A percentile compares a stretch with the other conserved stretches of the same genome.
Conservation (phyloP, 2,797 vertebrate species). For the Periparus ater region DNA sequence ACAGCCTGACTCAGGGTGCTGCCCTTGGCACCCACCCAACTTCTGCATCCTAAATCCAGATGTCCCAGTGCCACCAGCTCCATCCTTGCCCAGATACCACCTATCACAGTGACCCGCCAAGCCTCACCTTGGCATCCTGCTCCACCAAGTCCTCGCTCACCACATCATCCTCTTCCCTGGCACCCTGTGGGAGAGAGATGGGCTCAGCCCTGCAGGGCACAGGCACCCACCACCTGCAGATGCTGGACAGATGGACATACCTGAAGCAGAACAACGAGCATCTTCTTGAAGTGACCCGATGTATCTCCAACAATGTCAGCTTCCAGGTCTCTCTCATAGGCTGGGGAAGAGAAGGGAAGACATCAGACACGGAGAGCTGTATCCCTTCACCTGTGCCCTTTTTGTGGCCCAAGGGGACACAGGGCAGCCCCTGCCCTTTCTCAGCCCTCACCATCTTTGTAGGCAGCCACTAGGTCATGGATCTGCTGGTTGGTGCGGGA, state of each 20-base stretch:
- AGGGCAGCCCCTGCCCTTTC: neutral
- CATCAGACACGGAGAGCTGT: neutral
- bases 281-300: conserved; percentile 97
- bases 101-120: neutral
- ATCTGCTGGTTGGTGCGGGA: conserved; percentile 92
- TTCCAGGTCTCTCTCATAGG: conserved; percentile 89
- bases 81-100: neutral
- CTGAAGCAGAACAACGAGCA: conserved; percentile 94
- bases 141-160: conserved; percentile 90
- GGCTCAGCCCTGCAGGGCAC: neutral
- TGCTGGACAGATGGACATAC: conserved; percentile 60
- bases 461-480: conserved; percentile 85
- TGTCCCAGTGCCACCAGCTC: neutral
- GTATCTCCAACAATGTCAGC: conserved; percentile 87
- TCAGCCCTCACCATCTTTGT: conserved; percentile 87
- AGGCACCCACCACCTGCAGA: neutral
- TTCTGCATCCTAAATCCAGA: neutral
- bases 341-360: conserved; percentile 65
- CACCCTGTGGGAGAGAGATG: conserved; percentile 77
- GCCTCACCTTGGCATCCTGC: conserved; percentile 88
- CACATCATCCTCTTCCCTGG: conserved; percentile 89
- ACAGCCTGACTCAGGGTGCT: neutral
- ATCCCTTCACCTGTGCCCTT: neutral
- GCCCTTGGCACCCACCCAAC: rapidly evolving
- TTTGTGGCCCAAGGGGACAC: neutral